Evolutionary conservation across 2,113 vertebrate species (phyloP).

Genomic region (Xiphorhynchus elegans): DNA sequence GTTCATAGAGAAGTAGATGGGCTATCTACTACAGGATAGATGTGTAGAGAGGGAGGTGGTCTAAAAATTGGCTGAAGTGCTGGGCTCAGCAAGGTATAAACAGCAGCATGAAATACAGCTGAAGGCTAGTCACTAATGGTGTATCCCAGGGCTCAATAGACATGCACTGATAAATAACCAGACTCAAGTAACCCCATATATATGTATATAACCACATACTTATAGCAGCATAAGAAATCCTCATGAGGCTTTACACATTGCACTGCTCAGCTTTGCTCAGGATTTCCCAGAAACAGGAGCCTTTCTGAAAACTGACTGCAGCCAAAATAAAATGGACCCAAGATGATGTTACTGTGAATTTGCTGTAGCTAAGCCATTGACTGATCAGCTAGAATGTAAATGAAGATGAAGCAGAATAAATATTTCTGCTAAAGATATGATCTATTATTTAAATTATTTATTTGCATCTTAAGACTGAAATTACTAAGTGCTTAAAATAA

Average conservation of each 20-base stretch:
- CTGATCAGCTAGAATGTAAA: background rate
- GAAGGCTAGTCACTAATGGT: background rate
- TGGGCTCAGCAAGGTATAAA: background rate
- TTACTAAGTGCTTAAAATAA: background rate
- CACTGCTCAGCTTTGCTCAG: background rate
- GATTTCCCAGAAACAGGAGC: background rate
- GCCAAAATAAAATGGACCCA: background rate
- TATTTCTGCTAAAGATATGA: background rate
- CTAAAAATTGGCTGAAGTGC: background rate
- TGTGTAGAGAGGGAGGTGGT: background rate
- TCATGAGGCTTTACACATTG: background rate
- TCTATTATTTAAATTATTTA: constrained; percentile 21
- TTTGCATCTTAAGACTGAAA: background rate
- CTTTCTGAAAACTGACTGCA: background rate
- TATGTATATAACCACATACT: background rate
- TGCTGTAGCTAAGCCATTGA: background rate
- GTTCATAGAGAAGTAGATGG: background rate
- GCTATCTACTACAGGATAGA: background rate
- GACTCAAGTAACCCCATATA: background rate
- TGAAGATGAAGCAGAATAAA: constrained; percentile 24
- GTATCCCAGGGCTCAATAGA: background rate
- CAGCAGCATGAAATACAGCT: background rate
- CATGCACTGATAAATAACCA: background rate
- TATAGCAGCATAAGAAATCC: background rate
- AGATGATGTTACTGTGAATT: background rate